These are phyloP conservation scores for Cydia splendana DNA, from an alignment of 1,140 invertebrate genomes.

Conservation along the genomic window DNA sequence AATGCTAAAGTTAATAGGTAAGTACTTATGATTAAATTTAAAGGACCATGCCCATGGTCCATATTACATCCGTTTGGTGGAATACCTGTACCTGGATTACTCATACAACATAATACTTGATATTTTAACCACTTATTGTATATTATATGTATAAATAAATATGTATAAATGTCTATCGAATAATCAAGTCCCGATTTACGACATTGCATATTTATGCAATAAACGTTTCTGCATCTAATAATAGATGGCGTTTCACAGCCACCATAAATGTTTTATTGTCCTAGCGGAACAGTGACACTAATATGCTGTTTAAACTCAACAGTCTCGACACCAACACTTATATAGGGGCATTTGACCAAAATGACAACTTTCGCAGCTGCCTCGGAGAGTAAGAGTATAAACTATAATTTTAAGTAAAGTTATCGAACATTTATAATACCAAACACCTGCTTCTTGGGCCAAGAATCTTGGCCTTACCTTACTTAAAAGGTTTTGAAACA, in stretches of 20 bases:
- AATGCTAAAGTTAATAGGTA: no score
- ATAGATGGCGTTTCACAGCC: constrained; percentile 27
- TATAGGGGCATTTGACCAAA: not conserved
- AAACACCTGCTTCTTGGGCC: no score
- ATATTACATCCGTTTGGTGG: no score
- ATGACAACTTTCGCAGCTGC: not conserved
- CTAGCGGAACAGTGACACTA: constrained; percentile 5
- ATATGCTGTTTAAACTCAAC: not conserved
- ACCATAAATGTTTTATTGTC: constrained; percentile 11
- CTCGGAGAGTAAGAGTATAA: not conserved
- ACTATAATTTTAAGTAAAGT: no score
- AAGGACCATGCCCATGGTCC: no score
- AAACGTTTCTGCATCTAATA: constrained; percentile 16
- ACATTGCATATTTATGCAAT: constrained; percentile 15
- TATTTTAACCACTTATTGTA: not conserved
- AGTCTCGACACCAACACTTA: not conserved
- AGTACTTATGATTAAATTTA: no score
- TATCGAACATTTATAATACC: no score
- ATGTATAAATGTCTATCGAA: not conserved
- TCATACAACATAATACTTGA: no score
- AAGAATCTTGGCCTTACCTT: no score
- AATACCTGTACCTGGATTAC: no score
- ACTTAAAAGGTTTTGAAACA: no score
- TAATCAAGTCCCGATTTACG: constrained; percentile 24
- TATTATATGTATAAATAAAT: not conserved